Evolutionary conservation across 2,797 vertebrate genomes (phyloP).

Genomic region (Mormyrops boulengeri): DNA sequence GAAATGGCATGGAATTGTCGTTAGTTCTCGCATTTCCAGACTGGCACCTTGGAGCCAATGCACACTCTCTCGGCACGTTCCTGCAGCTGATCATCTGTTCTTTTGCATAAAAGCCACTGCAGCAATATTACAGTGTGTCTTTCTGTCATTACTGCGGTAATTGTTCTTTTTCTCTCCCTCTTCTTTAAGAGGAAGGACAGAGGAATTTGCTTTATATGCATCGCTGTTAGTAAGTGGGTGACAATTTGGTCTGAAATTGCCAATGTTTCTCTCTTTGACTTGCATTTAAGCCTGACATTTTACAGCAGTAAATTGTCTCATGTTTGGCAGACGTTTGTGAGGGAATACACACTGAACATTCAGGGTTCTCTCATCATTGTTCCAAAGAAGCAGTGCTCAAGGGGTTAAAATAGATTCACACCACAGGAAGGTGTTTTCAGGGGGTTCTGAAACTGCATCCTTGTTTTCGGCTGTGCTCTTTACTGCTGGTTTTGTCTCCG

Average conservation of each 20-base stretch:
- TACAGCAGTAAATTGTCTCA: not conserved
- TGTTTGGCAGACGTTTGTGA: not conserved
- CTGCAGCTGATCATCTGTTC: not conserved
- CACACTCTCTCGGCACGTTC: not conserved
- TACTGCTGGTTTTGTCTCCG: not conserved
- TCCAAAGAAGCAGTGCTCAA: not conserved
- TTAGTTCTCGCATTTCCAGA: not conserved
- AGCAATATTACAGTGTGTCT: not conserved
- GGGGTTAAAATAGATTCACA: constrained; percentile 7
- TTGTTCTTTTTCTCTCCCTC: not conserved
- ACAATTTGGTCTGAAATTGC: constrained; percentile 13
- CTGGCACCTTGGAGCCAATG: not conserved
- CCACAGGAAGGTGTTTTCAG: not conserved
- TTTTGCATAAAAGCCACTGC: not conserved
- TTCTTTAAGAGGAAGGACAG: not conserved
- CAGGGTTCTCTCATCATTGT: not conserved
- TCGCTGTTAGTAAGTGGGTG: not conserved
- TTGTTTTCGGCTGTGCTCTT: not conserved
- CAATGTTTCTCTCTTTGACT: not conserved
- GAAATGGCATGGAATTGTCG: not conserved
- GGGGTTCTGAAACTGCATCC: not conserved
- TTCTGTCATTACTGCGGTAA: not conserved
- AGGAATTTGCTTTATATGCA: constrained; percentile 9
- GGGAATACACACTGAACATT: not conserved
- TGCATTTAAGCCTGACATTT: not conserved